A percentile compares a stretch with the other conserved stretches of the same genome.
These are phyloP conservation scores for Ormyrus pomaceus DNA, from an alignment of 2,888 invertebrate species.

Conservation along the genomic window DNA sequence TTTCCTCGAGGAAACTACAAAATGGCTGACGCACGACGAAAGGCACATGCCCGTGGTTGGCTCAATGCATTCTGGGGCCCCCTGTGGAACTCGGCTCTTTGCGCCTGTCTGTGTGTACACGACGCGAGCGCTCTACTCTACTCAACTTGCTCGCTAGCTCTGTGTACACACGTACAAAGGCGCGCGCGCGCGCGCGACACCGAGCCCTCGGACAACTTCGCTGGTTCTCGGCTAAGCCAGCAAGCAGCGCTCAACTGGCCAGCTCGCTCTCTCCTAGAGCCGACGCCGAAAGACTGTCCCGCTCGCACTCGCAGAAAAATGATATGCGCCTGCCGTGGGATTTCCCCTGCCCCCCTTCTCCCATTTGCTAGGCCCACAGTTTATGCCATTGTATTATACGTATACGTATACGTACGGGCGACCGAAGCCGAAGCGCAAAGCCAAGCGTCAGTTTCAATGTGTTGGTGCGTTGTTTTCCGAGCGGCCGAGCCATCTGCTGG, in stretches of 20 bases:
- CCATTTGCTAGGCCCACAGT: no score
- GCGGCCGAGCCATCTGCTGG: slow-evolving; percentile 39
- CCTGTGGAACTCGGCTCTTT: slow-evolving; percentile 15
- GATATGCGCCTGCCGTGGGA: neutral
- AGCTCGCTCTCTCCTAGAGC: no score
- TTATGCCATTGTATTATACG: no score
- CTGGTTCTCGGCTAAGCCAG: no score
- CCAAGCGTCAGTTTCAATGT: neutral
- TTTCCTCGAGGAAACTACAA: slow-evolving; percentile 82
- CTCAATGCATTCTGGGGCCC: slow-evolving; percentile 77
- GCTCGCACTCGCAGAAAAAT: no score
- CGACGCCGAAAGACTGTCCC: no score
- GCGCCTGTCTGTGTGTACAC: neutral
- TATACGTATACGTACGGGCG: no score
- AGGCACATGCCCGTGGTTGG: slow-evolving; percentile 81
- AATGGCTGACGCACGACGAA: slow-evolving; percentile 80
- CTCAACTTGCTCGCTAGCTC: neutral
- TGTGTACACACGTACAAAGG: neutral
- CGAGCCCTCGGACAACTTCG: no score
- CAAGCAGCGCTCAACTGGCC: no score
- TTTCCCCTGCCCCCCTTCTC: neutral
- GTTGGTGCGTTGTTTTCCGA: slow-evolving; percentile 27
- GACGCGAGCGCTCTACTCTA: neutral
- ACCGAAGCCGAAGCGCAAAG: no score
- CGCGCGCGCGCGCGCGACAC: neutral